Evolutionary conservation across 2,888 invertebrate species (phyloP), one percentile per base, ranked within the genome.

Genomic region (Belgica antarctica): DNA sequence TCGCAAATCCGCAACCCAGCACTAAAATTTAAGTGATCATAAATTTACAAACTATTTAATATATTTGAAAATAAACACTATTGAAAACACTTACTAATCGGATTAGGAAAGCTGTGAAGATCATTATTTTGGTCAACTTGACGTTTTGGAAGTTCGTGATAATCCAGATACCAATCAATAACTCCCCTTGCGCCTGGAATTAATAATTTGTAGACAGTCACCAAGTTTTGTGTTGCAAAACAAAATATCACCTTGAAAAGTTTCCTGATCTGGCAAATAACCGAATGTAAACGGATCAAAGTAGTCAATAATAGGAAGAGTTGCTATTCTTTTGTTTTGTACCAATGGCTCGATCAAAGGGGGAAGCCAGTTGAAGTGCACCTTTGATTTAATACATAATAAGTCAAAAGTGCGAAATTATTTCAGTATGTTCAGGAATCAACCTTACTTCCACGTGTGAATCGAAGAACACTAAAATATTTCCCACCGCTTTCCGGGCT

Each of bases 361-460:
- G 72, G 84, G 84, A 7, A 85, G 75, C 87, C 87, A 86, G 76
- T 90, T 90, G 75, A 82, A 82, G 71, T 91, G 89, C 75, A n/a
- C n/a, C n/a, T n/a, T n/a, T n/a, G n/a, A n/a, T n/a, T n/a, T n/a
- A n/a, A n/a, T n/a, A n/a, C n/a, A n/a, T n/a, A n/a, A n/a, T n/a
- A n/a, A n/a, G n/a, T n/a, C n/a, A n/a, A n/a, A n/a, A n/a, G n/a
- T n/a, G n/a, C n/a, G n/a, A n/a, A n/a, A n/a, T n/a, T n/a, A n/a
- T n/a, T n/a, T n/a, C n/a, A n/a, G n/a, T n/a, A n/a, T n/a, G n/a
- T n/a, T n/a, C n/a, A n/a, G n/a, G n/a, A n/a, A n/a, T n/a, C n/a
- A n/a, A n/a, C n/a, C n/a, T n/a, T n/a, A 92, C 92, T 83, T 96
- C 96, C 80, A 94, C 94, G 79, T 96, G 96, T 31, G 95, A 94